Conservation (phyloP, 2,113 vertebrate genomes). For the Phalacrocorax brasilianus region DNA sequence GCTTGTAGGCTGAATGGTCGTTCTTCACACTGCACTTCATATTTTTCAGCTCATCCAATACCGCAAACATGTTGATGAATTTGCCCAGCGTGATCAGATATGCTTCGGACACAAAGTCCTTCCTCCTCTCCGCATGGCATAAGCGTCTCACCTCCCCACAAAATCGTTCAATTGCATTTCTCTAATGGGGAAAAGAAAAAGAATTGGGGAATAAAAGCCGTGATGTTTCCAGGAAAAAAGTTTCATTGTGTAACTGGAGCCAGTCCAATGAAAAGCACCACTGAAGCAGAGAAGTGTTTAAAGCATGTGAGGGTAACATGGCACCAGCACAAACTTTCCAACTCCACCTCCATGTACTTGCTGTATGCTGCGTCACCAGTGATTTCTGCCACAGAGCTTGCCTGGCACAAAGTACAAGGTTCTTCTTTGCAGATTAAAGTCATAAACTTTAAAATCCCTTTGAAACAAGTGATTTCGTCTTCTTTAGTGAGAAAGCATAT, state of each 20-base stretch:
- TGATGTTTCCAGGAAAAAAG: background rate
- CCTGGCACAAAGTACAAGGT: background rate
- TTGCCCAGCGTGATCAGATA: conserved; percentile 95
- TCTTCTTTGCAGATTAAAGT: background rate
- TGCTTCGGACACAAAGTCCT: conserved; percentile 97
- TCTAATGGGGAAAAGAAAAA: conserved; percentile 59
- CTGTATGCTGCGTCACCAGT: background rate
- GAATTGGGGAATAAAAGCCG: background rate
- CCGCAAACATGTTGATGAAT: conserved; percentile 99
- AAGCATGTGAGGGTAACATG: background rate
- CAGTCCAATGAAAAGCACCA: background rate
- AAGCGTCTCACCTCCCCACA: conserved; percentile 93
- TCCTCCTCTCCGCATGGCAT: conserved; percentile 92
- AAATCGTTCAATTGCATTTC: conserved; percentile 94
- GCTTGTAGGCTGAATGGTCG: conserved; percentile 94
- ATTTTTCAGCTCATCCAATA: conserved; percentile 95
- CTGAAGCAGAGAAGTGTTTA: background rate
- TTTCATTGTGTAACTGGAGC: fast-evolving
- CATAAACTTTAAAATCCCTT: background rate
- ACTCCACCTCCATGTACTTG: background rate
- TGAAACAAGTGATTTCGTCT: background rate
- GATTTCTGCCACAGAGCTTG: background rate
- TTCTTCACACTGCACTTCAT: conserved; percentile 99
- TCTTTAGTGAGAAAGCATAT: background rate
- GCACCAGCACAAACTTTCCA: background rate